Evolutionary conservation across 2,113 vertebrate species (phyloP).

Genomic region (Thunnus thynnus): DNA sequence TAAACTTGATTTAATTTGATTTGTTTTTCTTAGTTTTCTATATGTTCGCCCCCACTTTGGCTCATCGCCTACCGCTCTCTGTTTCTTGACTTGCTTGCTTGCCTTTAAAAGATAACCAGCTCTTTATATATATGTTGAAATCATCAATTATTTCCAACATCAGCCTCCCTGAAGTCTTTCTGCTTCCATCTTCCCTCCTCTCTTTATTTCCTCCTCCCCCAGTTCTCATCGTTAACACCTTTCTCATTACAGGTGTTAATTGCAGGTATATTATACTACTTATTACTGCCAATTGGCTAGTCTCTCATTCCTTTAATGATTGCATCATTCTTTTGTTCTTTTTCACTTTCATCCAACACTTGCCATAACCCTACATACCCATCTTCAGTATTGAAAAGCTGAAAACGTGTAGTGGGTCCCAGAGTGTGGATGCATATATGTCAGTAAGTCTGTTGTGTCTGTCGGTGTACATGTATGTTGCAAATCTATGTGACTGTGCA

Average conservation of each 20-base stretch:
- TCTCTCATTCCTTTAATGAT: conserved; percentile 27
- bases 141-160: conserved; percentile 58
- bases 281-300: conserved; percentile 55
- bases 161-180: conserved; percentile 22
- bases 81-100: conserved; percentile 31
- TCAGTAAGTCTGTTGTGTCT: neutral
- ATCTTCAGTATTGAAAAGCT: conserved; percentile 11
- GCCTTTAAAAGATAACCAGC: conserved; percentile 36
- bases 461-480: neutral
- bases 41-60: conserved; percentile 6
- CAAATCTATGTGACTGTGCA: conserved; percentile 8
- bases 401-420: neutral
- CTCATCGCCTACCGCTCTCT: neutral
- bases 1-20: too few species aligned
- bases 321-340: conserved; percentile 29
- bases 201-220: conserved; percentile 8
- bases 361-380: neutral
- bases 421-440: neutral
- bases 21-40: conserved; percentile 6
- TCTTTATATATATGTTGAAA: conserved; percentile 31
- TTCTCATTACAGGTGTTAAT: conserved; percentile 76
- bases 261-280: conserved; percentile 60
- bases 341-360: conserved; percentile 21
- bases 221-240: conserved; percentile 63
- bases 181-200: conserved; percentile 27